Percentiles rank a stretch among this genome's conserved stretches.
Evolutionary conservation across 1,140 invertebrate genomes (phyloP).

Genomic region (Campoletis sonorensis): DNA sequence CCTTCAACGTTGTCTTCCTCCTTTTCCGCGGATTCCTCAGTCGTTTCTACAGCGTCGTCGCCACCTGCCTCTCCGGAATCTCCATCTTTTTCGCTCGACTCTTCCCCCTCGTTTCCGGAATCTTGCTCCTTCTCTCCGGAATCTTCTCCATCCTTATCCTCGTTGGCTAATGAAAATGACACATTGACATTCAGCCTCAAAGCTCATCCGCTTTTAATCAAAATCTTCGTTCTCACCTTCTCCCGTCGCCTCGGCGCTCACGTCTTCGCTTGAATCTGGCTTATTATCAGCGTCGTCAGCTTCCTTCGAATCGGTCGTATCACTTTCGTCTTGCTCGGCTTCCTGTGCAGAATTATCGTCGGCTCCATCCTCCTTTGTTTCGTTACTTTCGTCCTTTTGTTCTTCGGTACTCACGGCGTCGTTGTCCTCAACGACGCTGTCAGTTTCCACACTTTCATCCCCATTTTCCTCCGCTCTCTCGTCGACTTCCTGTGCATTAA

Average conservation of each 20-base stretch:
- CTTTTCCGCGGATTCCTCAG: slow-evolving; percentile 42
- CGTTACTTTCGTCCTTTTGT: slow-evolving; percentile 34
- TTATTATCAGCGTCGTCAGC: slow-evolving; percentile 32
- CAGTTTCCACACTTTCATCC: slow-evolving; percentile 27
- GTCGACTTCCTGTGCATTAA: slow-evolving; percentile 30
- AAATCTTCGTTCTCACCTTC: slow-evolving; percentile 2
- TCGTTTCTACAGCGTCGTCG: slow-evolving; percentile 36
- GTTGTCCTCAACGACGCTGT: slow-evolving; percentile 29
- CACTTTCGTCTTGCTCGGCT: slow-evolving; percentile 42
- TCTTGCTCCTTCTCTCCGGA: slow-evolving; percentile 15
- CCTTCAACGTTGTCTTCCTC: slow-evolving; percentile 36
- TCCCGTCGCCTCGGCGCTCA: slow-evolving; percentile 27
- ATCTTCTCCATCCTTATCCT: slow-evolving; percentile 43
- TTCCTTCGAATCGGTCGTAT: slow-evolving; percentile 41
- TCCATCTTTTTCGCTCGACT: slow-evolving; percentile 37
- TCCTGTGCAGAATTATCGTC: slow-evolving; percentile 37
- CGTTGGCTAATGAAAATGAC: not conserved
- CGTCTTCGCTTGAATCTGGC: slow-evolving; percentile 36
- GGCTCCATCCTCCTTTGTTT: slow-evolving; percentile 9
- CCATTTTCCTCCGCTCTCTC: slow-evolving; percentile 28
- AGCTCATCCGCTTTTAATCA: not conserved
- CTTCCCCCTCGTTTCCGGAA: slow-evolving; percentile 13
- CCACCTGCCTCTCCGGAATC: slow-evolving; percentile 22
- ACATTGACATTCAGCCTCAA: not conserved
- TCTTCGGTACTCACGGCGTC: slow-evolving; percentile 39